Percentiles rank a stretch among this genome's conserved stretches.
phyloP scores from a whole-genome alignment of 2,888 invertebrate species.

The Papilio demoleus region DNA sequence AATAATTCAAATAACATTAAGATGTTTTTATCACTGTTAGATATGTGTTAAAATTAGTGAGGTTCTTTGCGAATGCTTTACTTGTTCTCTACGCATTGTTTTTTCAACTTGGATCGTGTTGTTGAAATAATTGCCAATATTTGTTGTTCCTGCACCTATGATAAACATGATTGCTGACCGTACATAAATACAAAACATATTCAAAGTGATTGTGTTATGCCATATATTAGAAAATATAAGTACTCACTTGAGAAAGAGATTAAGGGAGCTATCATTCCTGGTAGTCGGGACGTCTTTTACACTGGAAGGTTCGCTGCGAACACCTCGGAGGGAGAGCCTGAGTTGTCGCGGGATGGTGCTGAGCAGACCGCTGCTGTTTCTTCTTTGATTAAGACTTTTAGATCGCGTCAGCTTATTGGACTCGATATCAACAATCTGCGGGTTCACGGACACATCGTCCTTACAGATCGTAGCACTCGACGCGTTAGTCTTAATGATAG shows the following conservation, averaged over 20 bases:
- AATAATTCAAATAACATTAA: neutral
- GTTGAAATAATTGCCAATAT: neutral
- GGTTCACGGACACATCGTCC: conserved; percentile 66
- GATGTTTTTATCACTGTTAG: no score
- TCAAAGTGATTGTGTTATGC: neutral
- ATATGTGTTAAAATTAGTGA: neutral
- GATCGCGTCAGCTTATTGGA: conserved; percentile 74
- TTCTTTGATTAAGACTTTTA: conserved; percentile 77
- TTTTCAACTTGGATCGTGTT: neutral
- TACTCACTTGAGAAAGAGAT: conserved; percentile 79
- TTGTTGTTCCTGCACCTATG: neutral
- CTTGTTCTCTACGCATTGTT: no score
- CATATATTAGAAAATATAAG: conserved; percentile 5
- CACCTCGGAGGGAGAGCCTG: conserved; percentile 77
- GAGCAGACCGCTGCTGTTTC: conserved; percentile 80
- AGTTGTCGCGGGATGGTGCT: conserved; percentile 81
- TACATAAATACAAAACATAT: neutral
- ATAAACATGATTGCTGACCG: neutral
- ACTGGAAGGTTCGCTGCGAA: conserved; percentile 79
- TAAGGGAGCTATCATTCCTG: conserved; percentile 79
- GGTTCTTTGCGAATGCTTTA: neutral
- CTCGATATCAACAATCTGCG: conserved; percentile 67
- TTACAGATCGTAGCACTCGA: conserved; percentile 70
- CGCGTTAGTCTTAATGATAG: conserved; percentile 76
- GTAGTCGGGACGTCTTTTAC: conserved; percentile 78